Base-by-base conservation (phyloP, 2,113 vertebrate genomes). In the Eptesicus fuscus region DNA sequence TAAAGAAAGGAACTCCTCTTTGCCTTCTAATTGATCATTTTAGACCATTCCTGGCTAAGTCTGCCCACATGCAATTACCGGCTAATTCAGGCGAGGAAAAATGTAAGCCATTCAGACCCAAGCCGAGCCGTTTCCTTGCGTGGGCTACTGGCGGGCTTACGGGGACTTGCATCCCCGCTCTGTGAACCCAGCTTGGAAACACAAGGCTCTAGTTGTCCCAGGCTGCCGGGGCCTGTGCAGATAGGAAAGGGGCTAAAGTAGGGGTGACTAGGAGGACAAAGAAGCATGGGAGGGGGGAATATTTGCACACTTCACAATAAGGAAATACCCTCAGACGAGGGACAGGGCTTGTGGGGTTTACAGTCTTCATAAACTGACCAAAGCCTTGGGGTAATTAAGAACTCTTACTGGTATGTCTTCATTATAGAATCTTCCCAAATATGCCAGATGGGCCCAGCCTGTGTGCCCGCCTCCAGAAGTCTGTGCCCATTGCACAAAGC, bases 11-110 rank as follows among this genome's bases (percentile, higher is more conserved):
- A 95, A 93, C 85, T 93, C 85, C 86, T 95, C 93, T 96, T 90
- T 93, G 88, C 92, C 70, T 96, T 96, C 94, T 97, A 97, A 97
- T 96, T 97, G 95, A 93, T 96, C 96, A 95, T 97, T 2, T 96
- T 94, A 96, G 97, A 95, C 90, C 94, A 74, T 95, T 96, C 93
- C 96, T 96, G 91, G 95, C 92, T 40, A 92, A 86, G 88, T 94
- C 95, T 96, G 90, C 93, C 97, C 84, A 92, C 95, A 93, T 59
- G 94, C 82, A 97, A 95, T 97, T 97, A 97, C 74, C 5, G 2
- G 92, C 93, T 97, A 96, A 97, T 97, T 97, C 65, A 73, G 78
- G 90, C 23, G 0, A 92, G 94, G 88, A 94, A 95, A 93, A 95
- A 95, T 88, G 69, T 92, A 93, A 96, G 96, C 96, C 91, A 87